Base-by-base conservation (phyloP, 2,888 invertebrate species). In the Agrochola macilenta region DNA sequence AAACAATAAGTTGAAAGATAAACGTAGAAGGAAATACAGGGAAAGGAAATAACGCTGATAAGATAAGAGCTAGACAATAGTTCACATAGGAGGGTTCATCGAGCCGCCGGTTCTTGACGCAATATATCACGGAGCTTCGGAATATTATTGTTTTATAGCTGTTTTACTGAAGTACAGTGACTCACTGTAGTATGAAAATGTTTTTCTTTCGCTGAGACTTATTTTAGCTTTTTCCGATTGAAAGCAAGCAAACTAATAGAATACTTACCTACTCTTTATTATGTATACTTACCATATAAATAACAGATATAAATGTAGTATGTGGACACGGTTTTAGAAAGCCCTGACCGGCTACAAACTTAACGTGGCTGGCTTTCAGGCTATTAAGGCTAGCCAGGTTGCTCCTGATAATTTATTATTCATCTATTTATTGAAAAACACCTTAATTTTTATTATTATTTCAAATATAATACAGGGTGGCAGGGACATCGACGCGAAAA, bases 41-140 rank as follows among this genome's bases (percentile, higher is more conserved):
- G 64, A 75, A 77, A 74, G 77, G 84, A 85, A 87, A 87, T 74
- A 79, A 68, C 60, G 9, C 64, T 76, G 82, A 85, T 81, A 78
- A 74, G 77, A 77, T 85, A 79, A 87, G 79, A 69, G 46, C 65
- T 61, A 79, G 57, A 66, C 79, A 72, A 85, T 85, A 74, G 63
- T 73, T 85, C 77, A 73, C 72, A 76, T 64, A 66, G 68, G 35
- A 76, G 72, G 60, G 74, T 65, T 84, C 71, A 74, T 69, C 80
- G 75, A 69, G 75, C 76, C 54, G 60, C 30, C 81, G 43, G 35
- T 12, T 49, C 69, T 66, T 76, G 61, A 58, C 57, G 66, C 72
- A 63, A 76, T 76, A 81, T 65, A 76, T 69, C 69, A 76, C 68
- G n/a, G 30, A 20, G 61, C 76, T 57, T n/a, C n/a, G 39, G 54